phyloP scores from a whole-genome alignment of 2,113 vertebrate species.

The Calyptomena viridis region DNA sequence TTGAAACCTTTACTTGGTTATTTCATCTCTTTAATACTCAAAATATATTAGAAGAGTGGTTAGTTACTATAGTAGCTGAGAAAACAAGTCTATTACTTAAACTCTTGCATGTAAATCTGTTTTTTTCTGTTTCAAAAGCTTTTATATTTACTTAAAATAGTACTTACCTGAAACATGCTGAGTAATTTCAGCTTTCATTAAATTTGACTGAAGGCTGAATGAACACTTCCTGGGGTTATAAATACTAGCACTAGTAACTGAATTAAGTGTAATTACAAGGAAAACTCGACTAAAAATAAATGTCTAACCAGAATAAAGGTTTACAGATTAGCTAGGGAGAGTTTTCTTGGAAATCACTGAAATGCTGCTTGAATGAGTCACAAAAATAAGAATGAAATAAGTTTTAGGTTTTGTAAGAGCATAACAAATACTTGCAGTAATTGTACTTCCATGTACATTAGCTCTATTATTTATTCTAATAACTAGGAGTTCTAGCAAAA shows the following conservation, averaged over 20 bases:
- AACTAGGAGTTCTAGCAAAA: background rate
- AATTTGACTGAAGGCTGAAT: background rate
- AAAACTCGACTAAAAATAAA: background rate
- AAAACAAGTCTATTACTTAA: background rate
- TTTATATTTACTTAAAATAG: background rate
- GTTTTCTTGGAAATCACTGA: background rate
- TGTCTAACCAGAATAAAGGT: background rate
- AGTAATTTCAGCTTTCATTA: conserved; percentile 25
- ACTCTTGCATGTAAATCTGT: background rate
- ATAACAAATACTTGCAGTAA: background rate
- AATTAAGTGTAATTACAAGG: conserved; percentile 25
- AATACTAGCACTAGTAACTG: background rate
- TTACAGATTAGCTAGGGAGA: background rate
- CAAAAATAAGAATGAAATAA: background rate
- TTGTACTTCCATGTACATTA: background rate
- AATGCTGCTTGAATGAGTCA: background rate
- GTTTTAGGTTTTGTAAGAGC: background rate
- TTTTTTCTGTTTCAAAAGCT: background rate
- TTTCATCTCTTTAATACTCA: background rate
- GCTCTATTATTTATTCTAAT: background rate
- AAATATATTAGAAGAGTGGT: background rate
- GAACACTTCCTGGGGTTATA: background rate
- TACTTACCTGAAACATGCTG: background rate
- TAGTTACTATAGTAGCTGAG: background rate
- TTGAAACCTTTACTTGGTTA: background rate